Evolutionary conservation across 2,888 invertebrate species (phyloP), one percentile per base, ranked within the genome.

Genomic region (Cerastoderma edule): DNA sequence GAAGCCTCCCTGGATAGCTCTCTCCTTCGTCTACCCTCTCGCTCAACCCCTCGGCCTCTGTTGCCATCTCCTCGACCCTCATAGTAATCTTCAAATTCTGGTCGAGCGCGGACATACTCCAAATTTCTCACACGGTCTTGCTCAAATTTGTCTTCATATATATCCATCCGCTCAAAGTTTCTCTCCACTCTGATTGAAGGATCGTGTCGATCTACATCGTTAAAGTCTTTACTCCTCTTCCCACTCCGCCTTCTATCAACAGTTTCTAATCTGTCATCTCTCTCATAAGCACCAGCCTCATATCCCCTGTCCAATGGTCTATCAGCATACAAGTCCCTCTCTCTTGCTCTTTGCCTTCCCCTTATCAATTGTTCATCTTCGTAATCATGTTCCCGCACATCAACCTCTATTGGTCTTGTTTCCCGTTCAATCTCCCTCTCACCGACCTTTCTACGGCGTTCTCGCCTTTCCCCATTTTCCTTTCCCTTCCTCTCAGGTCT

Each of bases 51-150:
- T 27, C 64, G 24, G 22, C 69, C 67, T 46, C 69, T 56, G 24
- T 33, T 27, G 24, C 44, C 48, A 4, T 78, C 78, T 19, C 56
- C 64, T 32, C 72, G 50, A 6, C 70, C 80, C 54, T 64, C 64
- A 60, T 69, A 79, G 32, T 72, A 79, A 63, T 79, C 79, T 35
- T 75, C 75, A 56, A 69, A 79, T 35, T 78, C 73, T 10, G 67
- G 70, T 19, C 66, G 66, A n/a, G 56, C 72, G 35, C 79, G 66
- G 22, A 74, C 33, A 22, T 63, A 39, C 24, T 78, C 78, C 46
- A 72, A 39, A 72, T 75, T 72, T 22, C 73, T 75, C 33, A 56
- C 67, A 30, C 77, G 71, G 28, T 65, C 69, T n/a, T 66, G 60
- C 46, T 60, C 69, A 54, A 79, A 79, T 28, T 79, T 79, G 39